phyloP scores from a whole-genome alignment of 2,797 vertebrate species.

The Sebastiscus tertius region DNA sequence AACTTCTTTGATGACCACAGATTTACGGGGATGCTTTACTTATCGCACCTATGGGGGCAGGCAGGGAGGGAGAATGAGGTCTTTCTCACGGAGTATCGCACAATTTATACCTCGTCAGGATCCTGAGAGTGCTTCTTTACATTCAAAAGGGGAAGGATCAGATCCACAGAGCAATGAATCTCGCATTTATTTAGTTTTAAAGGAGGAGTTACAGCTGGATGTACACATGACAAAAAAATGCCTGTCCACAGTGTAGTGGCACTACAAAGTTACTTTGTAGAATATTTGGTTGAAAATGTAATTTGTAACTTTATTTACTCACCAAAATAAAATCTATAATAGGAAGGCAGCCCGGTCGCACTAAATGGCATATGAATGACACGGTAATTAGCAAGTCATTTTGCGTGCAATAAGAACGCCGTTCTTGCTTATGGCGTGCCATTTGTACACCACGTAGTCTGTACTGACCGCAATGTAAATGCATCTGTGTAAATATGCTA shows the following conservation, averaged over 20 bases:
- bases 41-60: slow-evolving; percentile 66
- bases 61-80: slow-evolving; percentile 32
- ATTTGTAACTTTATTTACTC: background rate
- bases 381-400: too few relatives aligned
- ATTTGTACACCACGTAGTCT: too few relatives aligned
- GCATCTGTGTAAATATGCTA: too few relatives aligned
- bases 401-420: too few relatives aligned
- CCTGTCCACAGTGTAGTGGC: background rate
- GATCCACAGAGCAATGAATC: slow-evolving; percentile 51
- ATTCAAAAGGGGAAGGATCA: slow-evolving; percentile 63
- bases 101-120: slow-evolving; percentile 64
- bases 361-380: background rate
- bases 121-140: slow-evolving; percentile 57
- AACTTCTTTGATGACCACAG: slow-evolving; percentile 76
- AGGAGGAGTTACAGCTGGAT: background rate
- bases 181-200: slow-evolving; percentile 46
- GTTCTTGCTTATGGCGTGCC: too few relatives aligned
- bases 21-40: slow-evolving; percentile 76
- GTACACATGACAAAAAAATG: background rate
- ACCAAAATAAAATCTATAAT: background rate
- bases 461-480: too few relatives aligned
- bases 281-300: background rate
- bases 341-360: background rate
- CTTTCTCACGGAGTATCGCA: slow-evolving; percentile 48
- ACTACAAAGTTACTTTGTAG: background rate